phyloP scores from a whole-genome alignment of 2,888 invertebrate species.

The Napeogenes sylphis region DNA sequence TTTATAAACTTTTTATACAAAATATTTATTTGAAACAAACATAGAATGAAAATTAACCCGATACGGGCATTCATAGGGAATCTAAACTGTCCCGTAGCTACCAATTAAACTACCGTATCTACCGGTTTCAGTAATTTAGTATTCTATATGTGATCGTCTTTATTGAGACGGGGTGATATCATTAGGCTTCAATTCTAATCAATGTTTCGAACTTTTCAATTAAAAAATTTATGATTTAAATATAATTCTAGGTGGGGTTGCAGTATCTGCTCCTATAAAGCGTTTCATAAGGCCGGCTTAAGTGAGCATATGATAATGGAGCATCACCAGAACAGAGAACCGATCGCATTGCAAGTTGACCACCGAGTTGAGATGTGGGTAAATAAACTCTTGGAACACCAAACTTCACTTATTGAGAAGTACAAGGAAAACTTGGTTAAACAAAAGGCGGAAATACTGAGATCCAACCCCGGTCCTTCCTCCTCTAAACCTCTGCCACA shows the following conservation, averaged over 20 bases:
- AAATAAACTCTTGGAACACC: constrained; percentile 49
- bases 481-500: constrained; percentile 10
- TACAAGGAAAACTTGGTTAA: constrained; percentile 46
- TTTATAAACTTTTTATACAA: too few species aligned
- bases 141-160: too few species aligned
- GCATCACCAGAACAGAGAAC: constrained; percentile 58
- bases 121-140: too few species aligned
- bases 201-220: background rate
- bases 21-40: too few species aligned
- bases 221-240: background rate
- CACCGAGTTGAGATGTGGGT: constrained; percentile 76
- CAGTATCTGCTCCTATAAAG: constrained; percentile 75
- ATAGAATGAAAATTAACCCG: too few species aligned
- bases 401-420: constrained; percentile 45
- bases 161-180: too few species aligned
- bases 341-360: constrained; percentile 61
- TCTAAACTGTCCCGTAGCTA: too few species aligned
- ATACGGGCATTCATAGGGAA: too few species aligned
- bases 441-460: constrained; percentile 41
- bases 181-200: too few species aligned
- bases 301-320: constrained; percentile 73
- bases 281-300: constrained; percentile 74
- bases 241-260: constrained; percentile 76
- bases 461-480: constrained; percentile 30
- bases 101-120: too few species aligned